Percentiles rank a stretch among this genome's conserved stretches.
Conservation (phyloP, 2,888 invertebrate genomes). For the Osmoderma eremita region DNA sequence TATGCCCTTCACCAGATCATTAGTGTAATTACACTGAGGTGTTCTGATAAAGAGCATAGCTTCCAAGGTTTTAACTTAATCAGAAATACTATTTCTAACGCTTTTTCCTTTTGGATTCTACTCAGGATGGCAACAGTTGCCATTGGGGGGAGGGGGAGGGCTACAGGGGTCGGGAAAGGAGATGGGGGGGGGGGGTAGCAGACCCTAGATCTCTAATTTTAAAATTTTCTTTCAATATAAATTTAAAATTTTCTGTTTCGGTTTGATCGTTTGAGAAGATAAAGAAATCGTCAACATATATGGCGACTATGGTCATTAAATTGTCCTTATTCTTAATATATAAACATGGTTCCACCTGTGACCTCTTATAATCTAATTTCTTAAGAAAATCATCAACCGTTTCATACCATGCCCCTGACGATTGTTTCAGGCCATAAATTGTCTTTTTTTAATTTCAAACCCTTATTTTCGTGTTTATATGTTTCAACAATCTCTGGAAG, state of each 20-base stretch:
- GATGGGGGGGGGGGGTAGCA: no score
- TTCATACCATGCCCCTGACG: conserved; percentile 42
- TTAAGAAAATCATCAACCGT: conserved; percentile 38
- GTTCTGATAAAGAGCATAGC: no score
- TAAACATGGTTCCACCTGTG: conserved; percentile 43
- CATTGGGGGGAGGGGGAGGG: no score
- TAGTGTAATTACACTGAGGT: no score
- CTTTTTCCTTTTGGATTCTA: no score
- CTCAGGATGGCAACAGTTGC: no score
- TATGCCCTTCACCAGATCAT: no score
- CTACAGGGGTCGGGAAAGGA: no score
- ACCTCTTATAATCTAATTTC: conserved; percentile 43
- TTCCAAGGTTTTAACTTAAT: no score
- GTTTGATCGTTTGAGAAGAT: conserved; percentile 32
- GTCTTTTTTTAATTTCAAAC: conserved; percentile 40
- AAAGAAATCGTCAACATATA: conserved; percentile 45
- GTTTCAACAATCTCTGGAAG: conserved; percentile 45
- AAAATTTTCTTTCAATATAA: no score
- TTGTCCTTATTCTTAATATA: conserved; percentile 35
- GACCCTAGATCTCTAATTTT: no score
- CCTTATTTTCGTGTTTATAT: conserved; percentile 25
- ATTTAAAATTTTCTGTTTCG: conserved; percentile 37
- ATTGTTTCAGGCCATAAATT: conserved; percentile 43
- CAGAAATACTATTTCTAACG: no score
- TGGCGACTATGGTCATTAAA: conserved; percentile 35